Evolutionary conservation across 2,797 vertebrate species (phyloP).

Genomic region (Cyclopterus lumpus): DNA sequence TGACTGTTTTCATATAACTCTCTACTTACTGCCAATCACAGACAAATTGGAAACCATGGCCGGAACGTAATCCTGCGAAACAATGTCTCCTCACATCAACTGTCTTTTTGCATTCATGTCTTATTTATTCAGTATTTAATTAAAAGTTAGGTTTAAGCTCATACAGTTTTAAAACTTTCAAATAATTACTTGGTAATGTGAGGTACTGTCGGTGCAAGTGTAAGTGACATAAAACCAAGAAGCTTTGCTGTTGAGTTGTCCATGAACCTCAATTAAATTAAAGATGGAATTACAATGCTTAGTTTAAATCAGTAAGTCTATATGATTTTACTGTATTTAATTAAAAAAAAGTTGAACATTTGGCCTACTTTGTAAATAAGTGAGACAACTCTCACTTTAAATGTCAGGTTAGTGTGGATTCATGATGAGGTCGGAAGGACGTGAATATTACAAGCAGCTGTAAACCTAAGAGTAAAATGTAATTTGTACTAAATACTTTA

Average conservation of each 20-base stretch:
- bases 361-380: neutral
- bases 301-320: neutral
- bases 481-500: neutral
- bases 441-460: neutral
- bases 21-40: conserved; percentile 14
- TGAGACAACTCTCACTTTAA: no score
- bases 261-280: neutral
- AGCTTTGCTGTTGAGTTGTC: neutral
- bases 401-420: no score
- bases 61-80: conserved; percentile 3
- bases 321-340: conserved; percentile 1
- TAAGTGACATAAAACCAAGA: neutral
- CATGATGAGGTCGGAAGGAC: neutral
- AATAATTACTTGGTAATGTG: neutral
- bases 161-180: neutral
- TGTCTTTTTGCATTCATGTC: neutral
- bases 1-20: conserved; percentile 16
- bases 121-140: conserved; percentile 1
- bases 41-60: conserved; percentile 9
- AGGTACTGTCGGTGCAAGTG: neutral
- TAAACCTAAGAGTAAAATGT: neutral
- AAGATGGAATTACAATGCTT: neutral
- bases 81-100: neutral
- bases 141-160: neutral
- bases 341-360: neutral